Evolutionary conservation across 2,113 vertebrate genomes (phyloP), one percentile per base, ranked within the genome.

Genomic region (Anolis sagrei): DNA sequence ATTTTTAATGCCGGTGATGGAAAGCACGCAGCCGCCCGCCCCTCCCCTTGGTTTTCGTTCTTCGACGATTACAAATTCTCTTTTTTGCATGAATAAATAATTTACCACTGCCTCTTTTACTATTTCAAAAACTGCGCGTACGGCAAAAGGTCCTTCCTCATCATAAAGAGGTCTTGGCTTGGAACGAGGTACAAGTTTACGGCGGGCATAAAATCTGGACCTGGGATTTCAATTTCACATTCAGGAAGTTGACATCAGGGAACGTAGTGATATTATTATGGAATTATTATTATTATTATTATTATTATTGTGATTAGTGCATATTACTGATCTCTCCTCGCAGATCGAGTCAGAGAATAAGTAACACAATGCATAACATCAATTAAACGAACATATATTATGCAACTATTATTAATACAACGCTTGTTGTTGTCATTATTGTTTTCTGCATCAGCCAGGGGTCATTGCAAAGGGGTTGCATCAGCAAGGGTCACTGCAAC

Each of bases 1-100:
- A 87, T 79, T 91, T 89, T 90, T 86, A 92, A 87, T 85, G 78
- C 18, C 44, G 91, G 62, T 48, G 85, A 77, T 83, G 85, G 88
- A 76, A 68, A 87, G 89, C 10, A 66, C 49, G 91, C 32, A 93
- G 83, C 83, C n/a, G 58, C 90, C 69, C 58, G 89, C 49, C 23
- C 92, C 78, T 83, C 54, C 5, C 76, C 34, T 32, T 69, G 34
- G 39, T 62, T 18, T 14, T 82, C 83, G 21, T 36, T n/a, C 89
- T 3, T 62, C 27, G 11, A 0, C 29, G 78, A 76, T 19, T 25
- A 83, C 82, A 6, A 79, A 9, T 51, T 3, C 51, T 16, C 81
- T 29, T 34, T 10, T 25, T 54, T 68, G 36, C 76, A 23, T n/a
- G 48, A 80, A 16, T 6, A 66, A 29, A 7, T 11, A 78, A 68